Evolutionary conservation across 23 tunicate species (phyloP).

Genomic region (Halocynthia aurantium): DNA sequence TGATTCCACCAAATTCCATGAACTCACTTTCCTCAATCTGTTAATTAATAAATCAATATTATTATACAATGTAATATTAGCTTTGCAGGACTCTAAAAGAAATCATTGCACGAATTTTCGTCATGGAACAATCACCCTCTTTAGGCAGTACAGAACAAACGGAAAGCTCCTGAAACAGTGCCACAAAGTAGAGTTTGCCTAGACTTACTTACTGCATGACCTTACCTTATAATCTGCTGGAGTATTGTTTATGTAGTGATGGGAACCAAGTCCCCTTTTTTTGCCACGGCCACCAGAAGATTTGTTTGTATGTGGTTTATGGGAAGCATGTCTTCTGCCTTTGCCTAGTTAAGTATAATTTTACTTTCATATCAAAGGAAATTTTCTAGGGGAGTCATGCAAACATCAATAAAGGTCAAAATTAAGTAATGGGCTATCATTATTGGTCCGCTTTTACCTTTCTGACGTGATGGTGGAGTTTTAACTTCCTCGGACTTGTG

Average conservation of each 20-base stretch:
- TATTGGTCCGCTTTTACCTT: too few relatives aligned
- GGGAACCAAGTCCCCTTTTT: constrained; percentile 53
- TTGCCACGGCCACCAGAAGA: constrained; percentile 17
- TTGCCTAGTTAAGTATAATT: neutral
- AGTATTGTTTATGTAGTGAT: constrained; percentile 68
- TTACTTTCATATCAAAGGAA: too few relatives aligned
- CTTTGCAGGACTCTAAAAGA: too few relatives aligned
- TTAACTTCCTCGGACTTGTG: constrained; percentile 13
- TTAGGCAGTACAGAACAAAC: neutral
- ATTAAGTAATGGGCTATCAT: too few relatives aligned
- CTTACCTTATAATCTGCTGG: constrained; percentile 82
- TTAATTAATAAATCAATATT: neutral
- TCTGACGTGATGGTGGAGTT: too few relatives aligned
- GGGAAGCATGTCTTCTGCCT: neutral
- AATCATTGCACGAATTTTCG: neutral
- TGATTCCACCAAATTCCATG: constrained; percentile 77
- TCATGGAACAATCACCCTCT: neutral
- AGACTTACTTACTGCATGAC: too few relatives aligned
- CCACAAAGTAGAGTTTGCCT: too few relatives aligned
- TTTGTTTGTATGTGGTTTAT: constrained; percentile 5
- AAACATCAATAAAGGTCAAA: too few relatives aligned
- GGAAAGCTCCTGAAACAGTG: too few relatives aligned
- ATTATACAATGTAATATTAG: too few relatives aligned
- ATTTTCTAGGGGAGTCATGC: too few relatives aligned
- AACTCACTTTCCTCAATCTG: constrained; percentile 71